phyloP scores from a whole-genome alignment of 2,888 invertebrate species.

The Brenthis ino region DNA sequence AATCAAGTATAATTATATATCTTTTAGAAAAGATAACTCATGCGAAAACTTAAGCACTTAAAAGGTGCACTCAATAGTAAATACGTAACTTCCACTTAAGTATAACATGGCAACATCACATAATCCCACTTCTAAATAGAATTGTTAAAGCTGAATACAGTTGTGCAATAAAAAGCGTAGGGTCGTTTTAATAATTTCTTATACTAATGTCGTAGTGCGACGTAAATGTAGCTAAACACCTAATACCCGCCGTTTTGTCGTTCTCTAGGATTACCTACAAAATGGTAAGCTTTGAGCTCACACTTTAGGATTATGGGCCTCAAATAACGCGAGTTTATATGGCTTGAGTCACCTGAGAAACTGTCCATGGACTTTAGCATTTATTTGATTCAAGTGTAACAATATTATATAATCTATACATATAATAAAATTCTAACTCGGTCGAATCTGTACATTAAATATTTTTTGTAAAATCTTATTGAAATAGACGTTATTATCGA shows the following conservation, averaged over 20 bases:
- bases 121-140: constrained; percentile 36
- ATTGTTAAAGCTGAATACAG: constrained; percentile 39
- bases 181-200: constrained; percentile 41
- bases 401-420: too few relatives aligned
- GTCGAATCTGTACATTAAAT: too few relatives aligned
- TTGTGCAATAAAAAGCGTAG: constrained; percentile 36
- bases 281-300: constrained; percentile 42
- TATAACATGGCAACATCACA: constrained; percentile 35
- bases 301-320: constrained; percentile 43
- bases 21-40: constrained; percentile 5
- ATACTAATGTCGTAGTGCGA: constrained; percentile 40
- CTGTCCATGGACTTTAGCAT: constrained; percentile 21
- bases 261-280: constrained; percentile 42
- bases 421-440: too few relatives aligned
- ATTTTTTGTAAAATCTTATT: too few relatives aligned
- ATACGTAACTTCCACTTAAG: constrained; percentile 31
- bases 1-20: not conserved
- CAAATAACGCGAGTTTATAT: constrained; percentile 43
- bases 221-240: constrained; percentile 38
- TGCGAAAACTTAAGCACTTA: constrained; percentile 1
- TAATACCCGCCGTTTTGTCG: constrained; percentile 40
- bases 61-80: constrained; percentile 26
- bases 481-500: too few relatives aligned
- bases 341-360: constrained; percentile 36
- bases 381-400: constrained; percentile 11